Percentiles rank a stretch among this genome's conserved stretches.
Evolutionary conservation across 2,113 vertebrate genomes (phyloP).

Genomic region (Saccopteryx bilineata): DNA sequence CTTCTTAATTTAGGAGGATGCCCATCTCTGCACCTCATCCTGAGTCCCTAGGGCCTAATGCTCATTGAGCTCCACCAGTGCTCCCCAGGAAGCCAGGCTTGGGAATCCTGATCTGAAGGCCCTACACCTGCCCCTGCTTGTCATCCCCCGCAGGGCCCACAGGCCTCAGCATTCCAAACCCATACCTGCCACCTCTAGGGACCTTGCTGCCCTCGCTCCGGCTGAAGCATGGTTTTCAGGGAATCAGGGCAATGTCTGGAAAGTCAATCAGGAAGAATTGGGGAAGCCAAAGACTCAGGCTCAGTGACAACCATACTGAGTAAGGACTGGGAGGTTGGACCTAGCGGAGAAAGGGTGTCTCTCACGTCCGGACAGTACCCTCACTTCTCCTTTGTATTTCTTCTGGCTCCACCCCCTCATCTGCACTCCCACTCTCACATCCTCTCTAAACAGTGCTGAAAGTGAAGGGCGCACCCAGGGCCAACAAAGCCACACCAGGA

Average conservation of each 20-base stretch:
- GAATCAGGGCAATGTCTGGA: not conserved
- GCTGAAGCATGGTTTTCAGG: not conserved
- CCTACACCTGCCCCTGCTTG: not conserved
- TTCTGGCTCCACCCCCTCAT: not conserved
- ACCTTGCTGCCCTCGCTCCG: not conserved
- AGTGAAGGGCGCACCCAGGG: not conserved
- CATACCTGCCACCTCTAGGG: not conserved
- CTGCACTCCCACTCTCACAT: not conserved
- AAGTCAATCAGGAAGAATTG: not conserved
- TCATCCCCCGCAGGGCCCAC: not conserved
- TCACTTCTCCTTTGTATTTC: accelerated
- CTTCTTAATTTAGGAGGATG: conserved; percentile 35
- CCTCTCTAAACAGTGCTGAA: not conserved
- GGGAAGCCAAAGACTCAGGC: not conserved
- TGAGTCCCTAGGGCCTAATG: not conserved
- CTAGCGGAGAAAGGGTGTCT: not conserved
- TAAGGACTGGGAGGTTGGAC: not conserved
- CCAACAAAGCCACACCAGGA: not conserved
- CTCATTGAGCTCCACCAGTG: not conserved
- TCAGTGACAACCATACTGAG: not conserved
- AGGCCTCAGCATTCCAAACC: not conserved
- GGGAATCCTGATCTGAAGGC: not conserved
- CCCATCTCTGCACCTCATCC: not conserved
- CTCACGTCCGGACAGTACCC: accelerated
- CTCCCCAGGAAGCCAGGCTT: not conserved